phyloP scores from a whole-genome alignment of 1,140 invertebrate genomes.

The Megalopta genalis region DNA sequence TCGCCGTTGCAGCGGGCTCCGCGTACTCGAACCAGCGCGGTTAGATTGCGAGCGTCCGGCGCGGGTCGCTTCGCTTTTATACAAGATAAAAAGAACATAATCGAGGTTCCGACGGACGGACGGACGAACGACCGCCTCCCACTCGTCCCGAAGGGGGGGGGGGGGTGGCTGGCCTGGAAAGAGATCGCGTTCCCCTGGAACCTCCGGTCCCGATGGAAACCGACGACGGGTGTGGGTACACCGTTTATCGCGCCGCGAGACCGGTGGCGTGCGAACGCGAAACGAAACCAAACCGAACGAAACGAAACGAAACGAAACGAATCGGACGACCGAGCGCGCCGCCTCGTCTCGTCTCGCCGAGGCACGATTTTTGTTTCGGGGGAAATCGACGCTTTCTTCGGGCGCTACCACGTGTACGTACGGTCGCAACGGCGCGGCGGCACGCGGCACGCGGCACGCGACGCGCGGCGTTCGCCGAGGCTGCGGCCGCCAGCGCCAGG shows the following conservation, averaged over 20 bases:
- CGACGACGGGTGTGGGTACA: background rate
- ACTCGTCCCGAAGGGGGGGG: constrained; percentile 9
- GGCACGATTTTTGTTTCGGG: constrained; percentile 52
- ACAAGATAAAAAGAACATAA: constrained; percentile 70
- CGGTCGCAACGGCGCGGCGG: too few species aligned
- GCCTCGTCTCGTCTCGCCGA: too few species aligned
- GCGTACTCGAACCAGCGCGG: constrained; percentile 43
- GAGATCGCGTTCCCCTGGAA: constrained; percentile 22
- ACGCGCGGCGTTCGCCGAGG: background rate
- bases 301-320: background rate
- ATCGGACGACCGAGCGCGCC: too few species aligned
- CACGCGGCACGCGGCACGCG: too few species aligned
- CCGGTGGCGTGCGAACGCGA: constrained; percentile 21
- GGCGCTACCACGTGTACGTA: too few species aligned
- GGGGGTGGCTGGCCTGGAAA: constrained; percentile 25
- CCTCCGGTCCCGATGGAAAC: constrained; percentile 27
- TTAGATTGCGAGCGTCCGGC: constrained; percentile 67
- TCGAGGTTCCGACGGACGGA: background rate
- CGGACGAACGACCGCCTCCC: constrained; percentile 39
- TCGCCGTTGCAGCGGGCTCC: background rate
- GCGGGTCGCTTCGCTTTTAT: constrained; percentile 70
- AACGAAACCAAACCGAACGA: constrained; percentile 12
- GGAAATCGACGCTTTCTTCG: constrained; percentile 66
- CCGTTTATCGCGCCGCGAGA: too few species aligned
- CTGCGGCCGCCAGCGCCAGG: background rate